Conservation (phyloP, 2,797 vertebrate genomes). For the Pristis pectinata region DNA sequence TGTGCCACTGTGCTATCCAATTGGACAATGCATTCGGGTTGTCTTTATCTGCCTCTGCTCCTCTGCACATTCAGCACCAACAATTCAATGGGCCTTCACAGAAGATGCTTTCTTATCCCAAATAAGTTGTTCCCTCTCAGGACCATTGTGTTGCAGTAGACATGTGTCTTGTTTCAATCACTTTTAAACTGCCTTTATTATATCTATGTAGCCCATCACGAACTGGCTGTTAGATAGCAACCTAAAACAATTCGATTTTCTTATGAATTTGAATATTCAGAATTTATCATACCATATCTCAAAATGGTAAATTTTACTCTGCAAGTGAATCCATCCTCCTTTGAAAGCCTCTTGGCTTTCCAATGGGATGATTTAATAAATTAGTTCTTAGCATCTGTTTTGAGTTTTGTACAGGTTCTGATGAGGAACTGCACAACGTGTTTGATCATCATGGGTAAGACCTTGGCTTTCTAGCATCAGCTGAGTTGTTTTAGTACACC, state of each 20-base stretch:
- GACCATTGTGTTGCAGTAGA: too few species aligned
- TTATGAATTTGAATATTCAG: not conserved
- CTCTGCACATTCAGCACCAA: not conserved
- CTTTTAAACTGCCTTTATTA: not conserved
- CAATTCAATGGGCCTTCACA: not conserved
- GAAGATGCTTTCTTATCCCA: not conserved
- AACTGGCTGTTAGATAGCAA: not conserved
- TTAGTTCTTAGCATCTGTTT: slow-evolving; percentile 1
- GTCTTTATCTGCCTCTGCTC: too few species aligned
- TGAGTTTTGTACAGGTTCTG: not conserved
- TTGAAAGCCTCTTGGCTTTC: not conserved
- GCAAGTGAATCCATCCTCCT: not conserved
- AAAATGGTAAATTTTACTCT: not conserved
- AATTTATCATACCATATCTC: not conserved
- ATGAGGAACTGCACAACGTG: not conserved
- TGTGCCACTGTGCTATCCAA: too few species aligned
- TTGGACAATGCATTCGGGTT: too few species aligned
- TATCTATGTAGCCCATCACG: not conserved
- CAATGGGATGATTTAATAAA: not conserved
- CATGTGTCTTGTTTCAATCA: too few species aligned
- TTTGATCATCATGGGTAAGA: not conserved
- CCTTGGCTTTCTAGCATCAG: not conserved
- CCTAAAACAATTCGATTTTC: not conserved
- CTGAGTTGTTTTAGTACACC: not conserved
- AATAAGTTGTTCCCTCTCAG: not conserved